Percentiles rank a stretch among this genome's conserved stretches.
phyloP scores from a whole-genome alignment of 1,140 invertebrate species.

The Lordiphosa stackelbergi region DNA sequence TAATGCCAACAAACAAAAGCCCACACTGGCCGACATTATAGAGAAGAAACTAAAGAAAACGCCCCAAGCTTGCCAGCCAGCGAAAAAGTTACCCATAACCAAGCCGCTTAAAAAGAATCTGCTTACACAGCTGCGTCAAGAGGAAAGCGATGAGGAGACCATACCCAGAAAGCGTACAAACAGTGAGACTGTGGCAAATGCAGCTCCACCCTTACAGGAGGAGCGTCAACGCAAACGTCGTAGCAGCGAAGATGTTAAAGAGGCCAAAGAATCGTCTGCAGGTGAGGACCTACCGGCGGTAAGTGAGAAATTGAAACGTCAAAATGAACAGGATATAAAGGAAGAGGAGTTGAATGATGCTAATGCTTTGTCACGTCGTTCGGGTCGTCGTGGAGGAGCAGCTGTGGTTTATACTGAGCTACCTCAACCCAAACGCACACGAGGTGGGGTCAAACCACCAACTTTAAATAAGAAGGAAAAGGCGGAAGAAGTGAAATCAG shows the following conservation, averaged over 20 bases:
- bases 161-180: conserved; percentile 59
- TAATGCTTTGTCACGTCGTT: conserved; percentile 40
- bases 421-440: conserved; percentile 60
- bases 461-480: conserved; percentile 6
- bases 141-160: conserved; percentile 69
- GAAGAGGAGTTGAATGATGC: conserved; percentile 12
- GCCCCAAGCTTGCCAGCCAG: conserved; percentile 28
- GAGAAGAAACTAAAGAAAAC: conserved; percentile 70
- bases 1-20: conserved; percentile 36
- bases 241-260: conserved; percentile 62
- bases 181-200: conserved; percentile 42
- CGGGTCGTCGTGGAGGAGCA: conserved; percentile 58
- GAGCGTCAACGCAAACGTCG: conserved; percentile 58
- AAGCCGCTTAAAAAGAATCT: conserved; percentile 71
- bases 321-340: conserved; percentile 38
- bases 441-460: conserved; percentile 33
- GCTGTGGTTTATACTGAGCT: conserved; percentile 54
- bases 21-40: conserved; percentile 66
- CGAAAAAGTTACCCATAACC: conserved; percentile 63
- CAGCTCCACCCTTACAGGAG: conserved; percentile 9
- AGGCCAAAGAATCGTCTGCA: conserved; percentile 31
- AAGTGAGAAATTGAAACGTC: conserved; percentile 54
- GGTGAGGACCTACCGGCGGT: conserved; percentile 24
- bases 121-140: conserved; percentile 59
- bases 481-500: conserved; percentile 6